A percentile compares a stretch with the other conserved stretches of the same genome.
Evolutionary conservation across 2,113 vertebrate species (phyloP).

Genomic region (Poeciliopsis prolifica): DNA sequence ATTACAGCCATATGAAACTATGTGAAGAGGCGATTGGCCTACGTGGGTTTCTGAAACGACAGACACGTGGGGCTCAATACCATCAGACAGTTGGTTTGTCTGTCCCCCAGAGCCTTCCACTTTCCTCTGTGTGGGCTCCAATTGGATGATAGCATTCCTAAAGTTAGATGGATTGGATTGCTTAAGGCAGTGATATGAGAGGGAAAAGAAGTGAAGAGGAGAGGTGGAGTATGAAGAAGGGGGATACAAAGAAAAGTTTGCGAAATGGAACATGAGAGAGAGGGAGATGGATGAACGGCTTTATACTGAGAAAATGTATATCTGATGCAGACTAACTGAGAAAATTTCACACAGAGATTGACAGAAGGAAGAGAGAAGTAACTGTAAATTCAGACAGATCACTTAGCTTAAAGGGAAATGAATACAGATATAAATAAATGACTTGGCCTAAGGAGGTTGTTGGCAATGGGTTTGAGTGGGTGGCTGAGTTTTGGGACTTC

Average conservation of each 20-base stretch:
- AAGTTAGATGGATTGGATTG: conserved; percentile 74
- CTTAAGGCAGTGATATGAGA: conserved; percentile 52
- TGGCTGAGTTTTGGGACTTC: conserved; percentile 48
- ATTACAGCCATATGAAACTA: conserved; percentile 52
- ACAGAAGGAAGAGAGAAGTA: conserved; percentile 39
- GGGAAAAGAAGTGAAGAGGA: conserved; percentile 19
- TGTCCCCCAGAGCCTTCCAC: conserved; percentile 71
- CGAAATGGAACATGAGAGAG: conserved; percentile 57
- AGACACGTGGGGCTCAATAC: conserved; percentile 73
- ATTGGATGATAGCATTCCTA: conserved; percentile 74
- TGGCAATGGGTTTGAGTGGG: conserved; percentile 58
- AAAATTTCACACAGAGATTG: conserved; percentile 47
- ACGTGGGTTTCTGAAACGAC: conserved; percentile 60
- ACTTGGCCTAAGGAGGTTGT: conserved; percentile 52
- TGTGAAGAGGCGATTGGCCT: conserved; percentile 51
- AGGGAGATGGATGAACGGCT: conserved; percentile 48
- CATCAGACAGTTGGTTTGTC: conserved; percentile 64
- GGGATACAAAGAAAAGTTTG: conserved; percentile 37
- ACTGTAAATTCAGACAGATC: conserved; percentile 71
- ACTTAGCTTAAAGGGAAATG: conserved; percentile 61
- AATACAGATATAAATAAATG: conserved; percentile 72
- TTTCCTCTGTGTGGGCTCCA: conserved; percentile 64
- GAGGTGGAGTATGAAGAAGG: conserved; percentile 27
- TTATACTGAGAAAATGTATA: conserved; percentile 54
- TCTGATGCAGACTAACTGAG: conserved; percentile 58